Base-by-base conservation (phyloP, 2,113 vertebrate genomes). In the Mus pahari region DNA sequence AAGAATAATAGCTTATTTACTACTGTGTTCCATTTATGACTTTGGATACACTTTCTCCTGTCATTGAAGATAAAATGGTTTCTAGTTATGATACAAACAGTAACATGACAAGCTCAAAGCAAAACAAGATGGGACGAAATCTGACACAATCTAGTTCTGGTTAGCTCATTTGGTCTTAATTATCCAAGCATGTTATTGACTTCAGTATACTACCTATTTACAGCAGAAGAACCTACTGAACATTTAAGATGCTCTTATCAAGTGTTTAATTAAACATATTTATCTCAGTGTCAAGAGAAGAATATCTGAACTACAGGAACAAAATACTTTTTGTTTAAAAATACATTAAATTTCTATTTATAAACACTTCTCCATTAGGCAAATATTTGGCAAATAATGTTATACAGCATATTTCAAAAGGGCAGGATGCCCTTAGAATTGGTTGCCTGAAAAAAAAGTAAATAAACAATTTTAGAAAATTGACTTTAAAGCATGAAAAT, bases 211-310 rank as follows among this genome's bases (percentile, higher is more conserved):
- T 66, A 55, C 33, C 48, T 92, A 24, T 88, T 94, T 64, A 93
- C 48, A 92, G 68, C 36, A 88, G 71, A 97, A 90, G 93, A 19
- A 92, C 62, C 26, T 42, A 64, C 3, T 68, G 53, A 5, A 66
- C 75, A 91, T 53, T 94, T 95, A 94, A 81, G 68, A 91, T 87
- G 92, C 20, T 96, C 39, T 48, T 11, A 91, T 90, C 68, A 62
- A 78, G n/a, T 77, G 45, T 78, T 77, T 89, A 90, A 89, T 48
- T 19, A 82, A 82, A 60, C 19, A 92, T 0, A 82, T 91, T 97
- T 89, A 77, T 55, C 45, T 94, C 10, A 79, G 48, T 74, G 92
- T 50, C 45, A 55, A 42, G 20, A 90, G 78, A 89, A 95, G 95
- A 82, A 70, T 70, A 31, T 74, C 28, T 92, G 24, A 87, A 89